A percentile compares a stretch with the other conserved stretches of the same genome.
Evolutionary conservation across 2,888 invertebrate genomes (phyloP).

Genomic region (Flexamia atlantica): DNA sequence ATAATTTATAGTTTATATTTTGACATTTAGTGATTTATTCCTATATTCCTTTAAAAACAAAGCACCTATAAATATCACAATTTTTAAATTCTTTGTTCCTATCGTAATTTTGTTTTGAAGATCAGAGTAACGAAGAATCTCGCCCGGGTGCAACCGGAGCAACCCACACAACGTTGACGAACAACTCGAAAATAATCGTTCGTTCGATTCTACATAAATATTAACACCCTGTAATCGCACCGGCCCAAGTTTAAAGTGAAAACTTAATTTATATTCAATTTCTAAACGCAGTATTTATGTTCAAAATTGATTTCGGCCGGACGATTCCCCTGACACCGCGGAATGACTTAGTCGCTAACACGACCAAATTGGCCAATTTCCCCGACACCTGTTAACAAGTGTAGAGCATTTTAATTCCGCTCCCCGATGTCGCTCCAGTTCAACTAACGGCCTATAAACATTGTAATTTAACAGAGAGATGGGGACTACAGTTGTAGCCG

Average conservation of each 20-base stretch:
- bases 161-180: too few relatives aligned
- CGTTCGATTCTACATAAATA: too few relatives aligned
- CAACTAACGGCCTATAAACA: not conserved
- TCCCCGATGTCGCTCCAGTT: not conserved
- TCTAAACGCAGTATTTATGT: conserved; percentile 10
- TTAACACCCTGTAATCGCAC: not conserved
- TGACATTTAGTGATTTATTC: too few relatives aligned
- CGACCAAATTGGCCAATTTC: conserved; percentile 30
- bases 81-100: too few relatives aligned
- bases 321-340: not conserved
- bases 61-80: too few relatives aligned
- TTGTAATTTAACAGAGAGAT: not conserved
- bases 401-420: conserved; percentile 11
- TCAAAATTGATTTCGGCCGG: not conserved
- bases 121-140: too few relatives aligned
- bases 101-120: too few relatives aligned
- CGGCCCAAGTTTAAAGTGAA: not conserved
- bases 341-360: conserved; percentile 18
- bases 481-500: not conserved
- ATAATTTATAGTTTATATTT: too few relatives aligned
- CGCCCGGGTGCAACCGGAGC: too few relatives aligned
- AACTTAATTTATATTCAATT: conserved; percentile 21
- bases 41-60: too few relatives aligned
- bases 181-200: too few relatives aligned
- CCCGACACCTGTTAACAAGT: conserved; percentile 21